Evolutionary conservation across 2,113 vertebrate species (phyloP).

Genomic region (Chaetops frenatus): DNA sequence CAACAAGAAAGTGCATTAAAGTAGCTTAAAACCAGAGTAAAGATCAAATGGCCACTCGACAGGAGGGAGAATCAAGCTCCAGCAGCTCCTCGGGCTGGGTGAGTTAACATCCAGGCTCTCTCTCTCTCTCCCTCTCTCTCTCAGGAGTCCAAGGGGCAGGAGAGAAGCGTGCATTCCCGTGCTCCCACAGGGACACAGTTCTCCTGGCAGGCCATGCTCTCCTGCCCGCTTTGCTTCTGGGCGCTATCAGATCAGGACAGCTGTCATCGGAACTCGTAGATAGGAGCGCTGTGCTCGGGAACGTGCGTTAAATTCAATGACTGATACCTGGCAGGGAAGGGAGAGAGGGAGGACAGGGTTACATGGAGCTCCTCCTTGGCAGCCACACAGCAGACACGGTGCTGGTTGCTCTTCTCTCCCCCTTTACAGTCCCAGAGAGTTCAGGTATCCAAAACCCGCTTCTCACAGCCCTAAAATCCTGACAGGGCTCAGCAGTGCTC

Average conservation of each 20-base stretch:
- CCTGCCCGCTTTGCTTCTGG: slow-evolving; percentile 65
- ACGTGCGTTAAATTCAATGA: slow-evolving; percentile 93
- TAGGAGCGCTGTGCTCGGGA: slow-evolving; percentile 90
- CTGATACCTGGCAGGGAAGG: slow-evolving; percentile 84
- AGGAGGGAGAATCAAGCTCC: slow-evolving; percentile 46
- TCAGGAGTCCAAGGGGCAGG: slow-evolving; percentile 61
- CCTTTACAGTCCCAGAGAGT: neutral
- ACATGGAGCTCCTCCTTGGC: neutral
- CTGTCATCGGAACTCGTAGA: slow-evolving; percentile 98
- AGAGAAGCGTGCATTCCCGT: slow-evolving; percentile 61
- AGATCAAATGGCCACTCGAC: slow-evolving; percentile 63
- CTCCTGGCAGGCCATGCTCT: slow-evolving; percentile 61
- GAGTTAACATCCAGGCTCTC: slow-evolving; percentile 68
- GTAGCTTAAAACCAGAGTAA: slow-evolving; percentile 69
- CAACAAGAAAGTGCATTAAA: slow-evolving; percentile 72
- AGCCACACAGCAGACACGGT: neutral
- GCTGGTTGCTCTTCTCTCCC: neutral
- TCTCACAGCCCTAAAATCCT: neutral
- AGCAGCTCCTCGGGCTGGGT: slow-evolving; percentile 53
- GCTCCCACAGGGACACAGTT: slow-evolving; percentile 66
- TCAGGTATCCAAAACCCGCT: neutral
- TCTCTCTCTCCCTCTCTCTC: neutral
- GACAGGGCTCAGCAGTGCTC: rapidly evolving
- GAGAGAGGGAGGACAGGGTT: neutral
- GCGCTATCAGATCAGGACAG: slow-evolving; percentile 8